Evolutionary conservation across 30 jellyfish, hydroid and myxozoan genomes (phyloP).

Genomic region (Pseudorhiza aurosa): DNA sequence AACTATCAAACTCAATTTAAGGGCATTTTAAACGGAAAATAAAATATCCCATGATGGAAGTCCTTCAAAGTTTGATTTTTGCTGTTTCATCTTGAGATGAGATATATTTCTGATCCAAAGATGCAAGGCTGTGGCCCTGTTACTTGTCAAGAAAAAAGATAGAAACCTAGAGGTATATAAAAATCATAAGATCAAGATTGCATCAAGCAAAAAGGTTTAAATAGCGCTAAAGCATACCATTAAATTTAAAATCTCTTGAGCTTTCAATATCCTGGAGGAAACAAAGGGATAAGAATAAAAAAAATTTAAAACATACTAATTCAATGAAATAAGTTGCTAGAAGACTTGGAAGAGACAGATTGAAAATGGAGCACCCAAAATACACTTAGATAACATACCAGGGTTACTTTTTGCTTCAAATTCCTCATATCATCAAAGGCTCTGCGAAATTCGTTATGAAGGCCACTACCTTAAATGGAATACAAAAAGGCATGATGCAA

Average conservation of each 20-base stretch:
- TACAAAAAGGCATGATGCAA: no score
- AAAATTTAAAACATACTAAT: neutral
- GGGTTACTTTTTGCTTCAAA: neutral
- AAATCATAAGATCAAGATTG: no score
- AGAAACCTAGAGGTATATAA: no score
- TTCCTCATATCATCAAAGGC: slow-evolving; percentile 45
- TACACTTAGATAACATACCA: slow-evolving; percentile 22
- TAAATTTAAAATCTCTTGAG: slow-evolving; percentile 11
- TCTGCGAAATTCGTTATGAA: slow-evolving; percentile 18
- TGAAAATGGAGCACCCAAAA: neutral
- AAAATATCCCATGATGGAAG: no score
- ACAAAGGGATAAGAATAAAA: neutral
- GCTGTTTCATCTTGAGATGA: no score
- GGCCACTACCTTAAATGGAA: slow-evolving; percentile 1
- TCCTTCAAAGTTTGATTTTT: no score
- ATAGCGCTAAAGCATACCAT: slow-evolving; percentile 32
- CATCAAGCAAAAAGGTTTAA: no score
- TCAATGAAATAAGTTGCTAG: neutral
- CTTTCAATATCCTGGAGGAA: slow-evolving; percentile 32
- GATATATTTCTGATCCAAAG: no score
- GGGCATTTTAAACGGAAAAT: neutral
- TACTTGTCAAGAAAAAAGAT: no score
- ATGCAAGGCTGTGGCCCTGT: no score
- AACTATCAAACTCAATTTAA: neutral
- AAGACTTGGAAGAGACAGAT: neutral